These are phyloP conservation scores for Sapajus apella DNA, from an alignment of 2,113 vertebrate genomes.

Conservation along the genomic window DNA sequence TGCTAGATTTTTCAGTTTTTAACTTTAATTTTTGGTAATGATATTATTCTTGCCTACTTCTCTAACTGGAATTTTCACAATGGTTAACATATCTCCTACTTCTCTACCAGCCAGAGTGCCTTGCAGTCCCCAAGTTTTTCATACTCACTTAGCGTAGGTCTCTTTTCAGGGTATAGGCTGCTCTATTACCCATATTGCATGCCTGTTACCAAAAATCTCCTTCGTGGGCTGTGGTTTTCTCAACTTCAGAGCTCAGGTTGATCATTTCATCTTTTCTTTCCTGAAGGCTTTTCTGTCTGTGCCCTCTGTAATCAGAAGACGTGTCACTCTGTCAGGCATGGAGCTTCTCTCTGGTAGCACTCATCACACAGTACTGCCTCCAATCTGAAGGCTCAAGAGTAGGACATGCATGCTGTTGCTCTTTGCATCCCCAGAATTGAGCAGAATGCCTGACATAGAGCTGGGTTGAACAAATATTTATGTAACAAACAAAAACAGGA, in stretches of 20 bases:
- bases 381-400: neutral
- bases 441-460: neutral
- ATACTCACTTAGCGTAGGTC: neutral
- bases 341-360: neutral
- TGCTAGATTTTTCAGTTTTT: neutral
- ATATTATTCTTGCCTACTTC: neutral
- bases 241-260: neutral
- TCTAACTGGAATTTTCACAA: neutral
- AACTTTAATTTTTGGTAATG: neutral
- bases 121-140: neutral
- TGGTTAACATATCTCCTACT: neutral
- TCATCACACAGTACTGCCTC: neutral
- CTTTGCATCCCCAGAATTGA: neutral
- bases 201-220: neutral
- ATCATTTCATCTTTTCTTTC: neutral
- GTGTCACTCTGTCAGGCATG: neutral
- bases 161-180: accelerated
- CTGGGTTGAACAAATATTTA: neutral
- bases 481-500: neutral
- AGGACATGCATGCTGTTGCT: accelerated
- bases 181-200: neutral
- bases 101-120: neutral
- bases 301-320: neutral
- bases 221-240: neutral
- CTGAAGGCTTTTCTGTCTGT: neutral